Percentiles rank a stretch among this genome's conserved stretches.
These are phyloP conservation scores for Oriolus oriolus DNA, from an alignment of 2,113 vertebrate species.

Conservation along the genomic window DNA sequence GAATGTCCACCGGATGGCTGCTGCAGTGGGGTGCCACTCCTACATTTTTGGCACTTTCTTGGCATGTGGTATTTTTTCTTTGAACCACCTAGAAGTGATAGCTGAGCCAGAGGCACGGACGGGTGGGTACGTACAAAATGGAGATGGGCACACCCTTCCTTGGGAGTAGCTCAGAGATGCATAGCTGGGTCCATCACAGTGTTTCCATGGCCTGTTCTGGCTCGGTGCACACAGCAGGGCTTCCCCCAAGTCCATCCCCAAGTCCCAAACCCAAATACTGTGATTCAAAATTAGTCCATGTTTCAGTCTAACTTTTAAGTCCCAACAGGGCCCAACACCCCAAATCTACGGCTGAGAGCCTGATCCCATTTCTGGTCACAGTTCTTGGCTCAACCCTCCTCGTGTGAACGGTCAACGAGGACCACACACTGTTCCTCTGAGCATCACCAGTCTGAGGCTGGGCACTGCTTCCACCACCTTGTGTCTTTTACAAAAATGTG, in stretches of 20 bases:
- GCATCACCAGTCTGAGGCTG: neutral
- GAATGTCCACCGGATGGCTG: accelerated
- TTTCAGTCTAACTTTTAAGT: neutral
- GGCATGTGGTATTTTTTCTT: neutral
- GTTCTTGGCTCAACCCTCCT: neutral
- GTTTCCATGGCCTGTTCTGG: neutral
- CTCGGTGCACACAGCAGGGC: accelerated
- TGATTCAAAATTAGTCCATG: neutral
- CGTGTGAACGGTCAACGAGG: accelerated
- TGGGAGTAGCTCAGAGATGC: neutral
- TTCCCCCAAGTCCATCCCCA: accelerated
- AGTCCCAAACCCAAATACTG: neutral
- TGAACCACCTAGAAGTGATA: neutral
- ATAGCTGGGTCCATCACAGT: neutral
- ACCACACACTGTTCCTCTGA: neutral
- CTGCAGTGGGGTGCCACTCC: neutral
- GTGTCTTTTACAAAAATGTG: neutral
- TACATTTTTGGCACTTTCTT: neutral
- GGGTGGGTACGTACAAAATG: neutral
- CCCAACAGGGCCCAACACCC: accelerated
- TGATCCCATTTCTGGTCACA: neutral
- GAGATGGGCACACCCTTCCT: neutral
- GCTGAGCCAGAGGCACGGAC: neutral
- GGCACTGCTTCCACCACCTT: neutral
- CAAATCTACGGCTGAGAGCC: neutral